Conservation (phyloP, 2,113 vertebrate species). For the Hippoglossus stenolepis region DNA sequence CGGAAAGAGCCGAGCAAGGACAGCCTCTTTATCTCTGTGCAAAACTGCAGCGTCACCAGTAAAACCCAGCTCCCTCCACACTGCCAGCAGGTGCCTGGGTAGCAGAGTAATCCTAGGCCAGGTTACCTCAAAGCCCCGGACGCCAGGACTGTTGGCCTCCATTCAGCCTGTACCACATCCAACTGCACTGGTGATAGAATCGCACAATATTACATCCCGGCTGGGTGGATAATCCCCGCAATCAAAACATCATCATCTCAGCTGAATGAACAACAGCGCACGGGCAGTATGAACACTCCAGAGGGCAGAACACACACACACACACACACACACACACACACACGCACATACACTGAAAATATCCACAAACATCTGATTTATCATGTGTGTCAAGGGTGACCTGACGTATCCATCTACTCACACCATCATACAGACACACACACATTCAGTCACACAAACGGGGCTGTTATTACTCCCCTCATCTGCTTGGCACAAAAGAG, state of each 20-base stretch:
- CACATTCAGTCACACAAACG: conserved; percentile 15
- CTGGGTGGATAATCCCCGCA: conserved; percentile 62
- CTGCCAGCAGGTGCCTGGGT: conserved; percentile 41
- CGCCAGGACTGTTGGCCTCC: conserved; percentile 27
- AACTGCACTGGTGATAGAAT: conserved; percentile 32
- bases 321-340: not conserved
- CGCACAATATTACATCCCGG: conserved; percentile 38
- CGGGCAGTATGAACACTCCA: conserved; percentile 11
- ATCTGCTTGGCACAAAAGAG: conserved; percentile 43
- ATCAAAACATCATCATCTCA: conserved; percentile 70
- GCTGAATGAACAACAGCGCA: conserved; percentile 50
- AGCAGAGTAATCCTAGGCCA: conserved; percentile 39
- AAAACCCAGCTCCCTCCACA: conserved; percentile 37
- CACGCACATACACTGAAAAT: not conserved
- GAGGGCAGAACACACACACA: conserved; percentile 9
- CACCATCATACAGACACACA: conserved; percentile 1
- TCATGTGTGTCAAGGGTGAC: conserved; percentile 49
- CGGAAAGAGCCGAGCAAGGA: conserved; percentile 21
- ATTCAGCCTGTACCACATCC: conserved; percentile 41
- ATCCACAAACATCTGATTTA: conserved; percentile 34
- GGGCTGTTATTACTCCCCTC: conserved; percentile 24
- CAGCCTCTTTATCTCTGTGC: conserved; percentile 61
- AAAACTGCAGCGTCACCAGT: conserved; percentile 40
- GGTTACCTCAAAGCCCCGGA: conserved; percentile 38
- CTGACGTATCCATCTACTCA: conserved; percentile 22